Evolutionary conservation across 2,113 vertebrate genomes (phyloP), one percentile per base, ranked within the genome.

Genomic region (Istiophorus platypterus): DNA sequence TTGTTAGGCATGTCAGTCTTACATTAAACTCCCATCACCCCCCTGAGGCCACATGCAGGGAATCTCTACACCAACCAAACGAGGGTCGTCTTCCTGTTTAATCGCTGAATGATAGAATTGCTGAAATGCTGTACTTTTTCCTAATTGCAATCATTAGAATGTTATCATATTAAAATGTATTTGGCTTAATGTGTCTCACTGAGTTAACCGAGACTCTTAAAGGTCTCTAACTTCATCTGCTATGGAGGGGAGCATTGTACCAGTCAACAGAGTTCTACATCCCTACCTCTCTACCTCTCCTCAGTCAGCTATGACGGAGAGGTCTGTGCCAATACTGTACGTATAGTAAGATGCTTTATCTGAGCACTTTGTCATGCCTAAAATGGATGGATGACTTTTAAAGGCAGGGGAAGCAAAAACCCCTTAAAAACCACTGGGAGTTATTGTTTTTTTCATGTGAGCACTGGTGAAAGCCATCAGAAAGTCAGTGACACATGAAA

Each of bases 1-100:
- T 93, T 85, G 89, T 94, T 94, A 94, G 87, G 51, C 78, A 87
- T 94, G 93, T 93, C 92, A 93, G 88, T 80, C 71, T 92, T 90
- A 91, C 91, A 93, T 94, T 93, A 91, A 92, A 92, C 83, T 84
- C 89, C 85, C 84, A 83, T 90, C 86, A 81, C 76, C 88, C 81
- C 81, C 75, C 82, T 45, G 76, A 88, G 82, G 85, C 86, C 84
- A 78, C 11, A 39, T 26, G 82, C 57, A 81, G 62, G 80, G 81
- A 74, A 83, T 76, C 39, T n/a, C 70, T 76, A 77, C 72, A 72
- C 41, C 56, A 41, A 64, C 49, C 58, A 75, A 84, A 64, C 41
- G 37, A 31, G 52, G 83, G 59, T 76, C 17, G 24, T 82, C 81
- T 82, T 72, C 65, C 68, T 49, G 24, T 22, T 62, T 42, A 76